Conservation (phyloP, 1,140 invertebrate species). For the Megalopta genalis region DNA sequence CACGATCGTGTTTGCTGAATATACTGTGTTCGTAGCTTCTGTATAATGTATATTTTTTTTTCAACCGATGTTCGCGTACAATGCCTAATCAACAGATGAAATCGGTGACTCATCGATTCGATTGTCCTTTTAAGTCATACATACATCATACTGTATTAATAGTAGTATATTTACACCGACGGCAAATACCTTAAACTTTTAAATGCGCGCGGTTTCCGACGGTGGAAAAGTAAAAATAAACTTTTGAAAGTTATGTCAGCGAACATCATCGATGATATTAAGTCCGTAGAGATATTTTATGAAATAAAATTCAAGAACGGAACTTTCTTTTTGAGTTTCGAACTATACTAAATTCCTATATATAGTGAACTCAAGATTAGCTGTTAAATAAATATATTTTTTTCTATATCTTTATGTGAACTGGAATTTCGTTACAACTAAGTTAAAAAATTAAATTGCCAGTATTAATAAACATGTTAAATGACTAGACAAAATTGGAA, state of each 20-base stretch:
- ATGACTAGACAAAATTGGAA: no score
- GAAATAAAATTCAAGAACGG: no score
- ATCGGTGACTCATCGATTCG: conserved; percentile 35
- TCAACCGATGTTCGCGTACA: neutral
- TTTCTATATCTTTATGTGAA: no score
- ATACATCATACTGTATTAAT: conserved; percentile 22
- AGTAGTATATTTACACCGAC: neutral
- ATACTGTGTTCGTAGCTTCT: conserved; percentile 21
- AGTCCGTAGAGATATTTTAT: no score
- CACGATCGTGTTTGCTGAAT: conserved; percentile 17
- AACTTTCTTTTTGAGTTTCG: no score
- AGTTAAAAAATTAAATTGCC: no score
- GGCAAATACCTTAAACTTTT: neutral
- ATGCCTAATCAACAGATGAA: conserved; percentile 19
- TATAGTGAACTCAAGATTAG: no score
- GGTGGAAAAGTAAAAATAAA: neutral
- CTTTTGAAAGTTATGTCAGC: neutral
- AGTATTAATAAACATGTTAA: no score
- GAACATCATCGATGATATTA: no score
- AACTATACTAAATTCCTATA: no score
- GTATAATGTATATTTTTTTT: conserved; percentile 5
- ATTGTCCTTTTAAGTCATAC: neutral
- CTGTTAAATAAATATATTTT: no score
- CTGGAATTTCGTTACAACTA: no score
- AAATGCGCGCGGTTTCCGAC: neutral